Evolutionary conservation across 2,888 invertebrate genomes (phyloP), one percentile per base, ranked within the genome.

Genomic region (Syritta pipiens): DNA sequence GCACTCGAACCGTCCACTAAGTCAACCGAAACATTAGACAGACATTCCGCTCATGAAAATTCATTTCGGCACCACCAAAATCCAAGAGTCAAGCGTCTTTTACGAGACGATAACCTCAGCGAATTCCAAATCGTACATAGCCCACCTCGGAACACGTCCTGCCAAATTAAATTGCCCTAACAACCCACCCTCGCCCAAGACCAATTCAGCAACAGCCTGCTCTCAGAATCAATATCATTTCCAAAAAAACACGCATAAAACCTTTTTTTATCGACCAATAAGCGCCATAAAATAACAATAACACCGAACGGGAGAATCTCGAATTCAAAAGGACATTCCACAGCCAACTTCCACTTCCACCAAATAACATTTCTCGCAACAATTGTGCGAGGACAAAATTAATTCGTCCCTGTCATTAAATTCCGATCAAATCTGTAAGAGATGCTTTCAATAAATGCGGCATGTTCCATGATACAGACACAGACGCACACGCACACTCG

Each of bases 361-460:
- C 14, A 28, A 20, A 60, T 60, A 37, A 17, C 14, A 10, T 10
- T 26, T 22, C 22, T 51, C 30, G 24, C 51, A 42, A 42, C 30
- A 51, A 44, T 42, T 63, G 51, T 62, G 19, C 12, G 51, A 40
- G 12, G n/a, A 26, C 46, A 28, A 49, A 49, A 51, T 63, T 63
- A 51, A 51, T 63, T 51, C 30, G 51, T 30, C 22, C 3, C 12
- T 32, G 26, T 22, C 32, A 30, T 37, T 63, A 44, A 59, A 59
- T 20, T 37, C 24, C 12, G 20, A 42, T 57, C 28, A 57, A 57
- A 30, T 10, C 19, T 12, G 20, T n/a, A n/a, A n/a, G n/a, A n/a
- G n/a, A n/a, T n/a, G 28, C 9, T 17, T 44, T 44, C 30, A 59
- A 44, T 59, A 22, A 44, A 59, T 14, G 12, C 22, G 3, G 20